Base-by-base conservation (phyloP, 2,113 vertebrate genomes). In the Elephantulus edwardii region DNA sequence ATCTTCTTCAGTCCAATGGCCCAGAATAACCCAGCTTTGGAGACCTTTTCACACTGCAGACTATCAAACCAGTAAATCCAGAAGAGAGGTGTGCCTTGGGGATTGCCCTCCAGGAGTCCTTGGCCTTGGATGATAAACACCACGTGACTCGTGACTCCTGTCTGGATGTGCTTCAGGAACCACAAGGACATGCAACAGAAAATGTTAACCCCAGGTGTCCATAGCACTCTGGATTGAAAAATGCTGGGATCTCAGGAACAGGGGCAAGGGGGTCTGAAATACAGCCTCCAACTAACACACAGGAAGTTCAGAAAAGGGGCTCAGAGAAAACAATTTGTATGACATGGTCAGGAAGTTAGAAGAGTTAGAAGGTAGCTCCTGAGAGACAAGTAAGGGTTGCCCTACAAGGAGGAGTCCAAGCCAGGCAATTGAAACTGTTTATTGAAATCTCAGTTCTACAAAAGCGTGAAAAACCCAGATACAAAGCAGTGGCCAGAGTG, bases 391-490 rank as follows among this genome's bases (percentile, higher is more conserved):
- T 33, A 35, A 80, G 79, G 74, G 71, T 22, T 90, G 79, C 24
- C 24, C 33, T 58, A 78, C 88, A 92, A 95, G 68, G 44, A 94
- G 92, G 71, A 93, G 92, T 71, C 92, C 85, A 92, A 90, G 92
- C 79, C 92, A 92, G 86, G 92, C 95, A 93, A 95, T 88, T 60
- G 26, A 95, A 94, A 95, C 54, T 91, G 74, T 96, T 96, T 96
- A 96, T 96, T 96, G 88, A 96, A 96, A 96, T 56, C 50, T 94
- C 71, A 89, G 90, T 96, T 95, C 97, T 97, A 98, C 96, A 97
- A 98, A 97, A 97, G 96, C 80, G 3, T 97, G 97, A 97, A 97
- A 97, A 97, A 97, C 79, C 90, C 94, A 93, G 83, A 96, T 96
- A 96, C 71, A 96, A 95, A 96, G 95, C 76, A 0, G 82, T 4